Evolutionary conservation across 2,797 vertebrate genomes (phyloP), one percentile per base, ranked within the genome.

Genomic region (Calcarius lapponicus): DNA sequence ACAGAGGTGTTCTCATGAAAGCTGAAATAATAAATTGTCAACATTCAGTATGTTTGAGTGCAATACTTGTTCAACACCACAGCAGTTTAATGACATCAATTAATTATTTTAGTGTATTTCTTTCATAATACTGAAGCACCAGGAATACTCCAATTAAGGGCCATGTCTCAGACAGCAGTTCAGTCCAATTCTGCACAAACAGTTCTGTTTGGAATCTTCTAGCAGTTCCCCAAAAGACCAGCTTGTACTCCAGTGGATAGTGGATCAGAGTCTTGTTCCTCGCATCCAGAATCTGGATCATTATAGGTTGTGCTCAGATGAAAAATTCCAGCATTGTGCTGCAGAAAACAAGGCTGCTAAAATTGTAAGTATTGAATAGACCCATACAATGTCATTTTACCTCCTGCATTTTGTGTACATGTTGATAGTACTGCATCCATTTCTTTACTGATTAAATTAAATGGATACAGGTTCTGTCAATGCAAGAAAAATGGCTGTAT

Each of bases 1-100:
- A 80, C 34, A 67, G 74, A 88, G 42, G 29, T 74, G 67, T 78
- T 90, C 61, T 74, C 86, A 62, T 93, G 92, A 94, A 95, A 74
- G 38, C 64, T 87, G 78, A 84, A 94, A 85, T 92, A 90, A 93
- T 84, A 65, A 80, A 84, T 95, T 91, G 51, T 75, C 75, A 88
- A 34, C 36, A 28, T 86, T 74, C n/a, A 42, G 42, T 80, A 86
- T 70, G 45, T 91, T 88, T 72, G 62, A 84, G 18, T 80, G 64
- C 32, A 86, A 17, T 86, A 17, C 28, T 32, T 71, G 34, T 84
- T 93, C 31, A 85, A 69, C 74, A 84, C 61, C 45, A 54, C 42
- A 58, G 71, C 80, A 69, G 48, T 82, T 94, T 94, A 94, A 90
- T 90, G 74, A 67, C 31, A 91, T 64, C 38, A 60, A 4, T 93